Base-by-base conservation (phyloP, 2,797 vertebrate genomes). In the Delichon dasypus region DNA sequence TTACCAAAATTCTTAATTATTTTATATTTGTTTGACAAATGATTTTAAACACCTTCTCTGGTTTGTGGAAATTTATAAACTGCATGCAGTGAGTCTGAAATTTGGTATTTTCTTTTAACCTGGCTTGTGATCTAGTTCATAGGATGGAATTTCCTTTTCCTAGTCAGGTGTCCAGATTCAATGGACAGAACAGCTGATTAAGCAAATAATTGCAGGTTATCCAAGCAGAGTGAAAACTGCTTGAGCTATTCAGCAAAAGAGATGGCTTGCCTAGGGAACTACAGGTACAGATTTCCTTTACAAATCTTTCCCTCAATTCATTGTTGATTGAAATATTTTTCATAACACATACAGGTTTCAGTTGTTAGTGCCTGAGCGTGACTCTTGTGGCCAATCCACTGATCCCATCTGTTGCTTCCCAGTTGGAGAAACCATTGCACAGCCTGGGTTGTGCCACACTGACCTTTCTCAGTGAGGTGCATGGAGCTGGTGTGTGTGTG, bases 401-500 rank as follows among this genome's bases (percentile, higher is more conserved):
- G 71, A 67, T 23, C 36, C 34, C 0, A 2, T 25, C 16, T 40
- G 25, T 32, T 79, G 10, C 48, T 68, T 81, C 13, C 13, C 40
- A 6, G 17, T 2, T 53, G 58, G 60, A 76, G 19, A 91, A 18
- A 6, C 51, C 22, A 11, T n/a, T 36, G 20, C 19, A 27, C 0
- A 5, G 11, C 10, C 11, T 13, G 13, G 21, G 32, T 65, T 0
- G 0, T 2, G 3, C 38, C 6, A 4, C 5, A 2, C 7, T 21
- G 27, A 16, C 19, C 30, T 21, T 21, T 57, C 32, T 72, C 42
- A 78, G 26, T 0, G 0, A 13, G 14, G 14, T 42, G 14, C 11
- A 0, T 3, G 7, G 30, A 80, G 42, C 21, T 73, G 51, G 17
- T 20, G 19, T 11, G 58, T 23, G 13, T 30, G 40, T 18, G 9